Conservation (phyloP, 2,797 vertebrate genomes). For the Psittacula derbiana region DNA sequence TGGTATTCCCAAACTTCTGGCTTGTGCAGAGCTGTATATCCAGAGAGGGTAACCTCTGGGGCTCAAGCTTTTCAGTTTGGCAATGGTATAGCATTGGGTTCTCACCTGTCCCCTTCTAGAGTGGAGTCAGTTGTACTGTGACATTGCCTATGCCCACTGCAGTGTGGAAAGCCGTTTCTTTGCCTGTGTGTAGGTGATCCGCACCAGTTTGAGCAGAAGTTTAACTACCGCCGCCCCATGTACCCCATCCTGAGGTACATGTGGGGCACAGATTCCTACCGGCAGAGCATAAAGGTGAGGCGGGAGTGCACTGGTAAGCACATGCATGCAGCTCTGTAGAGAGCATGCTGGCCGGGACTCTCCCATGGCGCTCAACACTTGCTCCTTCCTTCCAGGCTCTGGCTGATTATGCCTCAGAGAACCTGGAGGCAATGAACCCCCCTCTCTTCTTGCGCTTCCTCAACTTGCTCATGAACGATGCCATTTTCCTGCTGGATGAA, state of each 20-base stretch:
- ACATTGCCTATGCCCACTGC: not conserved
- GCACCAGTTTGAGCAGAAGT: constrained; percentile 99
- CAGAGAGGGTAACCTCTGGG: not conserved
- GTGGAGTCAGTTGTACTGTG: fast-evolving
- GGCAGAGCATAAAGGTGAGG: constrained; percentile 92
- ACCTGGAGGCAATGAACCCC: constrained; percentile 96
- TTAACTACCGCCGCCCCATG: constrained; percentile 98
- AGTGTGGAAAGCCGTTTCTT: not conserved
- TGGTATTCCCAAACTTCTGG: not conserved
- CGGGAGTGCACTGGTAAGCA: not conserved
- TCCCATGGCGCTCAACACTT: not conserved
- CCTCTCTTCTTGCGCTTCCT: constrained; percentile 95
- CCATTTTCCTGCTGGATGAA: constrained; percentile 94
- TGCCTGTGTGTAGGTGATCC: constrained; percentile 85
- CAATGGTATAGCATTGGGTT: not conserved
- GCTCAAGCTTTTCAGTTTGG: not conserved
- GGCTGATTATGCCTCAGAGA: constrained; percentile 92
- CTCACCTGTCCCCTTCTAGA: fast-evolving
- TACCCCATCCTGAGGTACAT: constrained; percentile 97
- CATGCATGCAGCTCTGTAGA: fast-evolving
- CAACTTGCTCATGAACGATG: constrained; percentile 97
- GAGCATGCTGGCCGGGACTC: fast-evolving
- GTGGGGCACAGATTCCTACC: constrained; percentile 91
- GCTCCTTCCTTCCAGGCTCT: constrained; percentile 76
- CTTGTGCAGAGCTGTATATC: fast-evolving